A percentile compares a stretch with the other conserved stretches of the same genome.
Conservation (phyloP, 2,113 vertebrate genomes). For the Acanthisitta chloris region DNA sequence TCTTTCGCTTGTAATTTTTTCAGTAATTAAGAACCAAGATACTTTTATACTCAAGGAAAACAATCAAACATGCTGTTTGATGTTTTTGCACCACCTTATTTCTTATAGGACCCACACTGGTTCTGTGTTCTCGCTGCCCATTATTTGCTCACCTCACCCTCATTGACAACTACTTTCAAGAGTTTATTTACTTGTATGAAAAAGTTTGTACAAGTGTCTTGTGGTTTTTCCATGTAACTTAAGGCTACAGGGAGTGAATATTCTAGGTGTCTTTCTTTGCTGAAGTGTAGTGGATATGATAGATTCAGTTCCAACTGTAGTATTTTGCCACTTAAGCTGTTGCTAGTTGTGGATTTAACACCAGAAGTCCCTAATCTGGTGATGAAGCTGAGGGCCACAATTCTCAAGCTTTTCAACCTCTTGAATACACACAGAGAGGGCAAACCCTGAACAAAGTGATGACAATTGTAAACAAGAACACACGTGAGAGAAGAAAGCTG, state of each 20-base stretch:
- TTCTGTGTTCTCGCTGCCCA: background rate
- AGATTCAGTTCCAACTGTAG: background rate
- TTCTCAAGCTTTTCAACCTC: fast-evolving
- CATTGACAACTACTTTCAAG: background rate
- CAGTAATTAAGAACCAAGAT: background rate
- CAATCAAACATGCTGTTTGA: background rate
- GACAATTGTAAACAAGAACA: background rate
- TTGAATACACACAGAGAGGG: background rate
- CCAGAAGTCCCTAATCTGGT: background rate
- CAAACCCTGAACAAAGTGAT: background rate
- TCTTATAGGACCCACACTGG: background rate
- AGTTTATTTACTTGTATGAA: background rate
- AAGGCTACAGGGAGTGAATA: background rate
- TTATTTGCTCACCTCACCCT: background rate
- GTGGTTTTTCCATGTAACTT: fast-evolving
- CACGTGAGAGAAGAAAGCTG: background rate
- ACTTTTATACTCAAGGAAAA: background rate
- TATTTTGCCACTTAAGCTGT: background rate
- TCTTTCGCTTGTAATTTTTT: background rate
- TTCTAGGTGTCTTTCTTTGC: background rate
- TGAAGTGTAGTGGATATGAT: background rate
- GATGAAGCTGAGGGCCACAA: background rate
- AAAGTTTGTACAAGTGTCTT: background rate
- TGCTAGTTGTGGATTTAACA: background rate
- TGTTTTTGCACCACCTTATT: background rate